phyloP scores from a whole-genome alignment of 1,140 invertebrate genomes.

The Eurosta solidaginis region DNA sequence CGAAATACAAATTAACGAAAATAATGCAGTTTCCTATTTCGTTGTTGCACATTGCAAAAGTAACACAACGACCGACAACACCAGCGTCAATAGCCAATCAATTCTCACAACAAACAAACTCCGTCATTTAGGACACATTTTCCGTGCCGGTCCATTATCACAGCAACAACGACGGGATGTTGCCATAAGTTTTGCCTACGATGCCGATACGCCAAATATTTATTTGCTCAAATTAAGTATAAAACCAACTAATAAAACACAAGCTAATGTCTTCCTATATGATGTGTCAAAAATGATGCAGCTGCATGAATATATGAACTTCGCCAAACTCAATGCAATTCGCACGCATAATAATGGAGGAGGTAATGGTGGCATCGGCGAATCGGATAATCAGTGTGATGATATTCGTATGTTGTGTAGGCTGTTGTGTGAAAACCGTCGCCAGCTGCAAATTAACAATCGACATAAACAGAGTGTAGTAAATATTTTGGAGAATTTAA shows the following conservation, averaged over 20 bases:
- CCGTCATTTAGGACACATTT: slow-evolving; percentile 51
- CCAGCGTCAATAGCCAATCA: no score
- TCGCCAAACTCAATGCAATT: not conserved
- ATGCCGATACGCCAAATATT: slow-evolving; percentile 57
- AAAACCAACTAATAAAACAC: slow-evolving; percentile 53
- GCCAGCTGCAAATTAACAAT: not conserved
- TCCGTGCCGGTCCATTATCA: slow-evolving; percentile 34
- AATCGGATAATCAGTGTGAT: not conserved
- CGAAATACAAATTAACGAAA: slow-evolving; percentile 50
- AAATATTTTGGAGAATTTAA: not conserved
- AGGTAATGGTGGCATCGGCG: no score
- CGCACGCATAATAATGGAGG: not conserved
- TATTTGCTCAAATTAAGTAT: slow-evolving; percentile 49
- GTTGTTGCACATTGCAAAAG: slow-evolving; percentile 52
- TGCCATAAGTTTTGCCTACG: slow-evolving; percentile 56
- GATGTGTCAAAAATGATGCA: slow-evolving; percentile 51
- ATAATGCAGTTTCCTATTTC: slow-evolving; percentile 49
- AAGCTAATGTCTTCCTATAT: slow-evolving; percentile 59
- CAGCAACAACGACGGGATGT: slow-evolving; percentile 60
- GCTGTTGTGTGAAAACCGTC: not conserved
- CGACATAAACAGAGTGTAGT: not conserved
- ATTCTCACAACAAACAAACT: slow-evolving; percentile 40
- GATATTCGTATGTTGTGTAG: slow-evolving; percentile 27
- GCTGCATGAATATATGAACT: slow-evolving; percentile 38
- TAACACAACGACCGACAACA: no score